Percentiles rank a stretch among this genome's conserved stretches.
These are phyloP conservation scores for Chelonoidis abingdonii DNA, from an alignment of 2,113 vertebrate species.

Conservation along the genomic window DNA sequence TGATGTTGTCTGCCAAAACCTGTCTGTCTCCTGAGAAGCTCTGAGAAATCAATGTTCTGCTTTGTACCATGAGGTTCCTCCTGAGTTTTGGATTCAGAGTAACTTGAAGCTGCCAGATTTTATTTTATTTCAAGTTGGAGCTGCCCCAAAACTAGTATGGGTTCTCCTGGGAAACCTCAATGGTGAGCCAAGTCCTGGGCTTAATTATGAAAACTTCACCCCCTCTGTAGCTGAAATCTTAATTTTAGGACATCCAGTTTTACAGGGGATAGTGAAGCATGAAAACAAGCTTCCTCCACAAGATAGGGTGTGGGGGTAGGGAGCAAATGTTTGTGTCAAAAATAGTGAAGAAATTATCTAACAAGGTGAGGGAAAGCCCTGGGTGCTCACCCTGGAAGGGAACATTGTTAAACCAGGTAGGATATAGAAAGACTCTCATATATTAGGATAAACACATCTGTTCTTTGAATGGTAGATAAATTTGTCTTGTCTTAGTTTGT, in stretches of 20 bases:
- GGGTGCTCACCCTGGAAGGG: not conserved
- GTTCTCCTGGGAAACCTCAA: not conserved
- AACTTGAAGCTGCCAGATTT: accelerated
- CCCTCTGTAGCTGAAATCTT: accelerated
- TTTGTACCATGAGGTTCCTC: not conserved
- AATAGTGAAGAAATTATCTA: not conserved
- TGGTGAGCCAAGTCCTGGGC: not conserved
- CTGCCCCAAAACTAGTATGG: not conserved
- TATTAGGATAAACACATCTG: not conserved
- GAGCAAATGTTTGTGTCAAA: not conserved
- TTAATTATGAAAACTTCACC: not conserved
- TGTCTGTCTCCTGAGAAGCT: not conserved
- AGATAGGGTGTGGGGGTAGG: not conserved
- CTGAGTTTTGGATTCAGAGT: not conserved
- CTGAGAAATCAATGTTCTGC: not conserved
- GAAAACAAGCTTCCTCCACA: not conserved
- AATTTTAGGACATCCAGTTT: not conserved
- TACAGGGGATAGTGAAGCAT: not conserved
- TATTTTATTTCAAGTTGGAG: not conserved
- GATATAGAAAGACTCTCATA: too few relatives aligned
- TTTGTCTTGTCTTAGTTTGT: not conserved
- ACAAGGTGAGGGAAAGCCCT: not conserved
- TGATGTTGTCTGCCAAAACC: not conserved
- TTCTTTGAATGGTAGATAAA: not conserved
- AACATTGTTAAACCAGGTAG: not conserved